Evolutionary conservation across 2,113 vertebrate species (phyloP), one percentile per base, ranked within the genome.

Genomic region (Myotis brandtii): DNA sequence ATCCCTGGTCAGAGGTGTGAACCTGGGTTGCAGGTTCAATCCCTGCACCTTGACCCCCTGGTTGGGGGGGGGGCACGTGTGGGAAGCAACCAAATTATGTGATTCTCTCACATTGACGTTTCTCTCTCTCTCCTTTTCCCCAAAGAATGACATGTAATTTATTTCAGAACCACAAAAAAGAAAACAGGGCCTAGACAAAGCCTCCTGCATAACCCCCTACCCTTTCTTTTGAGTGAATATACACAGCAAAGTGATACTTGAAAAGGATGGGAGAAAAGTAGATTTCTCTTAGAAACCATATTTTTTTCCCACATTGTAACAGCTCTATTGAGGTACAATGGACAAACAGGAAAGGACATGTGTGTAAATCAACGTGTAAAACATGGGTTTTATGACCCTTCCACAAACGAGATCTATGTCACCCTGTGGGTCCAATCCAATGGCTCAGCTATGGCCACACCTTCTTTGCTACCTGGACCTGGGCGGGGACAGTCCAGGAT

Each of bases 291-390:
- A 7, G 11, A 73, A 82, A 64, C 2, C n/a, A n/a, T 43, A 20
- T n/a, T n/a, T 30, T 46, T 32, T 12, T 25, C 52, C 21, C 56
- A 32, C 59, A 11, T 48, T 86, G 75, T 13, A 25, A 37, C 83
- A 54, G 40, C 10, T 25, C 37, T 85, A 14, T 32, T 54, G 50
- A 34, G 48, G 3, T 37, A 3, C 9, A 27, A 56, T 0, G 48
- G 56, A 86, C 46, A 52, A 21, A 32, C 5, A 52, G 18, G 11
- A 50, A 75, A 76, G 66, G 46, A 59, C 56, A 59, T 0, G 6
- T 34, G 14, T 2, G 11, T 9, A 73, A 59, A n/a, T 10, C 48
- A 5, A 10, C 0, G 0, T 25, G 7, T 37, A 8, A 52, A 73
- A 21, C 8, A 8, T 21, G 16, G 3, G 16, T 16, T 46, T 5